A percentile compares a stretch with the other conserved stretches of the same genome.
Conservation (phyloP, 2,797 vertebrate genomes). For the Cryptoprocta ferox region DNA sequence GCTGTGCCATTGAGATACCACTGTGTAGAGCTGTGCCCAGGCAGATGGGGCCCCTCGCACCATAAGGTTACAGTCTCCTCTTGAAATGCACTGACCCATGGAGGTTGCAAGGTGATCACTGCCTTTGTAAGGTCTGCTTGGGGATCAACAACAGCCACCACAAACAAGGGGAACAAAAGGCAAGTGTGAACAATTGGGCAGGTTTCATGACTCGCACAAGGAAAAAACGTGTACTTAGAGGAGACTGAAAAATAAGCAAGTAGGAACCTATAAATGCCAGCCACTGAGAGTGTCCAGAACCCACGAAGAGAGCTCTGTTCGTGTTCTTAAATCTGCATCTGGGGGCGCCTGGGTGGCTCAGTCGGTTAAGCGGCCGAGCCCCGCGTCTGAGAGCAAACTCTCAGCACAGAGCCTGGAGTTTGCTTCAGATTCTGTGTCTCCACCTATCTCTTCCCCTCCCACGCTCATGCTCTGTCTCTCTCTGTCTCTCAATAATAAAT, state of each 20-base stretch:
- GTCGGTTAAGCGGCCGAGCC: too few species aligned
- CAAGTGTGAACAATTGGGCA: neutral
- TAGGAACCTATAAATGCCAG: neutral
- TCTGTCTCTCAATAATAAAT: too few species aligned
- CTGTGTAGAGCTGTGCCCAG: neutral
- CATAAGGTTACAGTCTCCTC: slow-evolving; percentile 20
- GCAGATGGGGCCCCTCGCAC: neutral
- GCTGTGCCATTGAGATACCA: slow-evolving; percentile 61
- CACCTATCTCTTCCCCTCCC: too few species aligned
- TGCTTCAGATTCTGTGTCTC: too few species aligned
- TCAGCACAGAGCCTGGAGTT: too few species aligned
- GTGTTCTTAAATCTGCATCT: neutral
- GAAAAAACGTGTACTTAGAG: neutral
- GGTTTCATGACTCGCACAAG: neutral
- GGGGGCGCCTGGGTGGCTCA: too few species aligned
- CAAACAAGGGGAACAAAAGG: neutral
- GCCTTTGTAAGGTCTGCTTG: slow-evolving; percentile 38
- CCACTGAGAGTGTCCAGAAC: neutral
- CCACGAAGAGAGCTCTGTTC: neutral
- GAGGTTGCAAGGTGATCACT: slow-evolving; percentile 64
- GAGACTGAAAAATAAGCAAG: neutral
- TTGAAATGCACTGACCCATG: slow-evolving; percentile 62
- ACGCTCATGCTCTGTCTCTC: too few species aligned
- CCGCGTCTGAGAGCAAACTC: too few species aligned
- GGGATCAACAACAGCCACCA: neutral